These are phyloP conservation scores for Drosophila pegasa DNA, from an alignment of 2,888 invertebrate species.

Conservation along the genomic window DNA sequence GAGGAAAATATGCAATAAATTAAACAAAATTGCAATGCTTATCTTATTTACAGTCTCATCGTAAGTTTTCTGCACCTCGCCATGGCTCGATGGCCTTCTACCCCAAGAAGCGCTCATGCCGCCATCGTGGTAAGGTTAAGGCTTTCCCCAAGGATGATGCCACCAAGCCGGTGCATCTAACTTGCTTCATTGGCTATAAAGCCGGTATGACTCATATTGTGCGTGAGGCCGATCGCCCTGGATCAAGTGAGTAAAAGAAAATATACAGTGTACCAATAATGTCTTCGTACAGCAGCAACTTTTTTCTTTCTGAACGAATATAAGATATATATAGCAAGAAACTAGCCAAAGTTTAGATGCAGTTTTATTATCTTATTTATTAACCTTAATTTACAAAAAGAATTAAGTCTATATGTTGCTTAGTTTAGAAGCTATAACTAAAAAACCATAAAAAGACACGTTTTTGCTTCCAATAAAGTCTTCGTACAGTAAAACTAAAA, in stretches of 20 bases:
- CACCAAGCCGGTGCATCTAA: slow-evolving; percentile 97
- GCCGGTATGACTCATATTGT: slow-evolving; percentile 99
- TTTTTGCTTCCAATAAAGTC: too few species aligned
- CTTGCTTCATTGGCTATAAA: slow-evolving; percentile 99
- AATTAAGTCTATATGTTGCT: too few species aligned
- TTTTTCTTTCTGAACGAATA: too few species aligned
- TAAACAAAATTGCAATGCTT: neutral
- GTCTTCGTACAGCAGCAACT: too few species aligned
- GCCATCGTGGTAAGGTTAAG: slow-evolving; percentile 99
- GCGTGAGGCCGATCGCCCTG: slow-evolving; percentile 98
- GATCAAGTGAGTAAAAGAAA: slow-evolving; percentile 93
- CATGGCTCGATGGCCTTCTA: slow-evolving; percentile 99
- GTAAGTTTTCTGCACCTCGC: slow-evolving; percentile 99
- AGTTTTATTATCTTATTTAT: too few species aligned
- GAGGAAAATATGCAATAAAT: neutral
- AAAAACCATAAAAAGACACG: too few species aligned
- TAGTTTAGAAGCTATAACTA: too few species aligned
- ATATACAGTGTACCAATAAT: too few species aligned
- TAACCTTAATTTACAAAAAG: too few species aligned
- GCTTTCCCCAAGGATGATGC: slow-evolving; percentile 99
- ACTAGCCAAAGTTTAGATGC: too few species aligned
- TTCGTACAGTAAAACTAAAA: too few species aligned
- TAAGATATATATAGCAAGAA: too few species aligned
- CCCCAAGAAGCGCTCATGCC: slow-evolving; percentile 98
- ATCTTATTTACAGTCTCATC: slow-evolving; percentile 93